phyloP scores from a whole-genome alignment of 1,140 invertebrate species.

The Matsumurasca onukii region DNA sequence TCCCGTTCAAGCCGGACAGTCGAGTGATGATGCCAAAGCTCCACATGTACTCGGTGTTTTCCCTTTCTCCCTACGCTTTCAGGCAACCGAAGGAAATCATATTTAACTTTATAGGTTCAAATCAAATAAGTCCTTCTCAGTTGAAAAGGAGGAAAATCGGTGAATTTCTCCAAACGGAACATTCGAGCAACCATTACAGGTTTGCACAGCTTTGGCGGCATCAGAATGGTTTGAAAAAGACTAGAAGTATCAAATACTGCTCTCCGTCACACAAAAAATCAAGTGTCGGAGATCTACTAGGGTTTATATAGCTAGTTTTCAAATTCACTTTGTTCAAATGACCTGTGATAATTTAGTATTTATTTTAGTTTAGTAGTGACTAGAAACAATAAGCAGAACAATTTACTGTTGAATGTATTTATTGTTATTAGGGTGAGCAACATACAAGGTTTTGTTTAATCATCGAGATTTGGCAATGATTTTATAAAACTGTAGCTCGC shows the following conservation, averaged over 20 bases:
- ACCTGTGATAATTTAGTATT: conserved; percentile 19
- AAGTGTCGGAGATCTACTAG: conserved; percentile 6
- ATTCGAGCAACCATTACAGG: conserved; percentile 7
- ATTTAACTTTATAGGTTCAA: conserved; percentile 21
- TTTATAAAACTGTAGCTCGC: no score
- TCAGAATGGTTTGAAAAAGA: conserved; percentile 21
- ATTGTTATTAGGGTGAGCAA: no score
- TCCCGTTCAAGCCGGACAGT: neutral
- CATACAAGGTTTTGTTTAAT: no score
- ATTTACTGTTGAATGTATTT: no score
- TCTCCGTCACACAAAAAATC: conserved; percentile 14
- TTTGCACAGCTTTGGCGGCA: conserved; percentile 15
- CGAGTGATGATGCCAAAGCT: neutral
- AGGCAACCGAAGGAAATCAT: conserved; percentile 11
- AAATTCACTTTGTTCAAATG: neutral
- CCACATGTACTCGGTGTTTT: conserved; percentile 21
- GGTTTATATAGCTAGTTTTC: conserved; percentile 10
- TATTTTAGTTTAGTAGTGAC: no score
- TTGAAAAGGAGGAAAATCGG: conserved; percentile 3
- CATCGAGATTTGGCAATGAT: no score
- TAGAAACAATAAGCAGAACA: no score
- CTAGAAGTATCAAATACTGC: conserved; percentile 20
- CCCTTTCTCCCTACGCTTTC: neutral
- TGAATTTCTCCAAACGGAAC: neutral
- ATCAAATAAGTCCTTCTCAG: neutral